phyloP scores from a whole-genome alignment of 1,140 invertebrate genomes.

The Calephelis virginiensis region DNA sequence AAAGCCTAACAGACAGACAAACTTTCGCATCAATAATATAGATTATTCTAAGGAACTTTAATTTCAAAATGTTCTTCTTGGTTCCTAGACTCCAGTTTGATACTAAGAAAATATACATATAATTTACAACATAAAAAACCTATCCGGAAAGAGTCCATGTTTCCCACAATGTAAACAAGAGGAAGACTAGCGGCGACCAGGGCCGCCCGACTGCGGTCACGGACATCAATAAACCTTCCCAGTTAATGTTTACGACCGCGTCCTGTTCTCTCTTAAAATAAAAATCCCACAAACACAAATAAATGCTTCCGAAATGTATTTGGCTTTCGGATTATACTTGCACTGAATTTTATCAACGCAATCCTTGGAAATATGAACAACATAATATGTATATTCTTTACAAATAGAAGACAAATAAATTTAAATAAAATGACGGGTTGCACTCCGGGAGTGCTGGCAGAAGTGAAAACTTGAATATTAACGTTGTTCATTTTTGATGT shows the following conservation, averaged over 20 bases:
- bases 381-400: neutral
- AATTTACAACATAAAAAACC: neutral
- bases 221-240: slow-evolving; percentile 52
- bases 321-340: slow-evolving; percentile 17
- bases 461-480: too few species aligned
- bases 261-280: slow-evolving; percentile 29
- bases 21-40: too few species aligned
- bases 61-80: neutral
- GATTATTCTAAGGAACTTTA: too few species aligned
- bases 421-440: too few species aligned
- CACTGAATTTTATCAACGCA: neutral
- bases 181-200: neutral
- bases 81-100: neutral
- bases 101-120: neutral
- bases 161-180: slow-evolving; percentile 27
- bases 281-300: slow-evolving; percentile 21
- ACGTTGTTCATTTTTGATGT: too few species aligned
- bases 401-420: too few species aligned
- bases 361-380: neutral
- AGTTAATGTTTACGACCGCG: slow-evolving; percentile 56
- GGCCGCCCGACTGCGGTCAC: slow-evolving; percentile 34
- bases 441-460: too few species aligned
- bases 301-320: slow-evolving; percentile 3
- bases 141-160: neutral
- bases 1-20: too few species aligned